Conservation (phyloP, 2,888 invertebrate species). For the Drosophila gaucha region DNA sequence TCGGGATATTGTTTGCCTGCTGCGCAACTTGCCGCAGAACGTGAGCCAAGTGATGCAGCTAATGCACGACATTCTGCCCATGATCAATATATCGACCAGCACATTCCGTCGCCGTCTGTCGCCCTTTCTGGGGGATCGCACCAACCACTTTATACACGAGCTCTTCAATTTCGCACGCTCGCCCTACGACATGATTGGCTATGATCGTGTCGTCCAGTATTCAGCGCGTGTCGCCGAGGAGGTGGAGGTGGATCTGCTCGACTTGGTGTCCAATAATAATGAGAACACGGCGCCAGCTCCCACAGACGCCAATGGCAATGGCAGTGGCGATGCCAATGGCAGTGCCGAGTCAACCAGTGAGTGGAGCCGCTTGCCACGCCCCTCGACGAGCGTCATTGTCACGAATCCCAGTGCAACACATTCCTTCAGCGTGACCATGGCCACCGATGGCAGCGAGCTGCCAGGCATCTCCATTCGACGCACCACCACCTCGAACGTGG, state of each 20-base stretch:
- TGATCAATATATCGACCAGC: slow-evolving; percentile 86
- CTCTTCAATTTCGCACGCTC: slow-evolving; percentile 94
- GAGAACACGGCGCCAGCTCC: neutral
- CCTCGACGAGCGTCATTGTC: slow-evolving; percentile 70
- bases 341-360: slow-evolving; percentile 17
- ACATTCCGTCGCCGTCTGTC: slow-evolving; percentile 90
- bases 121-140: slow-evolving; percentile 89
- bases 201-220: slow-evolving; percentile 90
- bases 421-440: slow-evolving; percentile 77
- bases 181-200: slow-evolving; percentile 94
- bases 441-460: slow-evolving; percentile 73
- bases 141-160: slow-evolving; percentile 96
- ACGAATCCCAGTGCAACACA: slow-evolving; percentile 73
- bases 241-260: slow-evolving; percentile 80
- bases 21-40: slow-evolving; percentile 87
- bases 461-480: slow-evolving; percentile 74
- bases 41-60: slow-evolving; percentile 89
- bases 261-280: slow-evolving; percentile 50
- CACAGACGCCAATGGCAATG: slow-evolving; percentile 7
- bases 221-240: slow-evolving; percentile 84
- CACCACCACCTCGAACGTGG: slow-evolving; percentile 65
- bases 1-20: slow-evolving; percentile 90
- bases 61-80: slow-evolving; percentile 89
- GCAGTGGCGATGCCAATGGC: slow-evolving; percentile 7
- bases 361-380: slow-evolving; percentile 38